A percentile compares a stretch with the other conserved stretches of the same genome.
These are phyloP conservation scores for Sorex araneus DNA, from an alignment of 2,113 vertebrate genomes.

Conservation along the genomic window DNA sequence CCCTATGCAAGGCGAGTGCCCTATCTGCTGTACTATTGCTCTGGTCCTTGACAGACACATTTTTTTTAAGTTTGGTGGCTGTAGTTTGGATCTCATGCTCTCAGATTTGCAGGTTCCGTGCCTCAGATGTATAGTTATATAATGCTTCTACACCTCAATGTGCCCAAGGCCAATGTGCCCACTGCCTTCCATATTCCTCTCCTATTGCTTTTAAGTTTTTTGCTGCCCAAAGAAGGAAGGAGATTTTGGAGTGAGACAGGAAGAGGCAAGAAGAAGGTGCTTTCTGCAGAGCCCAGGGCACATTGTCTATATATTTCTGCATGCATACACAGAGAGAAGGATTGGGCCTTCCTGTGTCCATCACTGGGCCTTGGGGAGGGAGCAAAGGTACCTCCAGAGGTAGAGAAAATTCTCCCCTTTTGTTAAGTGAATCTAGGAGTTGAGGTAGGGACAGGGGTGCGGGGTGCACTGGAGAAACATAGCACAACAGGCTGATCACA, in stretches of 20 bases:
- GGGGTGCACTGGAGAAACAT: too few species aligned
- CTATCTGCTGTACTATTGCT: too few species aligned
- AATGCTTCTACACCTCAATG: too few species aligned
- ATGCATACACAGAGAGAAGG: background rate
- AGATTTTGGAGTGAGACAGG: background rate
- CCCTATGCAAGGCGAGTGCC: too few species aligned
- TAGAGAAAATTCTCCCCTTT: background rate
- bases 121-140: too few species aligned
- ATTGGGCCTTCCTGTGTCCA: background rate
- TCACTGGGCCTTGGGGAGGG: conserved; percentile 13
- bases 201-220: background rate
- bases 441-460: background rate
- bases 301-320: background rate
- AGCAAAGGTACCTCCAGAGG: background rate
- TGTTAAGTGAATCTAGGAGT: background rate
- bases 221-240: conserved; percentile 8
- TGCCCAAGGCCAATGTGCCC: too few species aligned
- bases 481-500: too few species aligned
- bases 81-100: too few species aligned
- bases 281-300: background rate
- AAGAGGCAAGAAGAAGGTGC: background rate
- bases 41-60: too few species aligned
- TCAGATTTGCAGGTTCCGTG: too few species aligned
- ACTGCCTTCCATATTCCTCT: too few species aligned
- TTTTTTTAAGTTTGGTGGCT: too few species aligned